Evolutionary conservation across 2,113 vertebrate species (phyloP).

Genomic region (Neopipo cinnamomea): DNA sequence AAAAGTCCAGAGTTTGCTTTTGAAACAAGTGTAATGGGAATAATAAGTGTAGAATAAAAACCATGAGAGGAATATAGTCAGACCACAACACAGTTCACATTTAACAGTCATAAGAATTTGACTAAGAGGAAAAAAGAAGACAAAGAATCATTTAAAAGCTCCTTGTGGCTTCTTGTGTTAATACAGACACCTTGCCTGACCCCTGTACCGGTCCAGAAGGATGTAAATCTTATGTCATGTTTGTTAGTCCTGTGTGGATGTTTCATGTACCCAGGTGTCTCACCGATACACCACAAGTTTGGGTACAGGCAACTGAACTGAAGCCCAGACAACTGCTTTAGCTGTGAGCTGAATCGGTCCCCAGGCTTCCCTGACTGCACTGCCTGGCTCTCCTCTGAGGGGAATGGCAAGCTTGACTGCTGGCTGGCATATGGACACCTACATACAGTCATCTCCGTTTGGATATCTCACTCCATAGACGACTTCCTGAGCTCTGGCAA

Average conservation of each 20-base stretch:
- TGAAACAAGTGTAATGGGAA: not conserved
- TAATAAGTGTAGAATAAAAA: not conserved
- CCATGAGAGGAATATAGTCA: not conserved
- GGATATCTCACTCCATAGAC: not conserved
- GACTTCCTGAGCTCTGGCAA: not conserved
- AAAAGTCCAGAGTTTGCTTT: not conserved
- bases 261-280: not conserved
- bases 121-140: not conserved
- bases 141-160: not conserved
- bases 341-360: not conserved
- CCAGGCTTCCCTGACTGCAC: not conserved
- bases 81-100: not conserved
- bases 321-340: not conserved
- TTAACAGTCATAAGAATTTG: not conserved
- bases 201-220: not conserved
- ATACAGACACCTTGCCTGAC: not conserved
- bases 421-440: not conserved
- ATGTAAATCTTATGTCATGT: not conserved
- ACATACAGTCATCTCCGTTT: not conserved
- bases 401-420: not conserved
- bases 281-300: fast-evolving
- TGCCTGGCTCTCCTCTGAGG: not conserved
- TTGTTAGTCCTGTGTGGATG: not conserved
- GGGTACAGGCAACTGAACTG: not conserved
- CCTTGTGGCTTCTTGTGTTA: not conserved